Evolutionary conservation across 1,140 invertebrate species (phyloP), one percentile per base, ranked within the genome.

Genomic region (Drosophila dunni): DNA sequence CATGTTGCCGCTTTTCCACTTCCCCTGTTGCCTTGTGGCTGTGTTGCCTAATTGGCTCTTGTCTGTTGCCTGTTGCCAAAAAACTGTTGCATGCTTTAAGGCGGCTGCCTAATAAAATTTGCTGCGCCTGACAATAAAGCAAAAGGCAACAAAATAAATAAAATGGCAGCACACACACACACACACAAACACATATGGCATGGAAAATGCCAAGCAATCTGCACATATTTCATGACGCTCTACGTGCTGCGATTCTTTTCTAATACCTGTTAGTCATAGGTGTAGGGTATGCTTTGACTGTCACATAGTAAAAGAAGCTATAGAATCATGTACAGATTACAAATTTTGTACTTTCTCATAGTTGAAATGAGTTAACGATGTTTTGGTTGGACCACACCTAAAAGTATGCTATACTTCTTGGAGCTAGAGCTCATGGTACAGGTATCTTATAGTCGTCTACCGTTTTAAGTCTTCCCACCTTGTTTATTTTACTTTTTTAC

Each of bases 1-100:
- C 34, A 13, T 29, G 24, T 29, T 29, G 24, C 1, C 24, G 24
- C 24, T 29, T 29, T 33, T 38, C 20, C 34, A 36, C 53, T 51
- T 44, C 53, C 20, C 33, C 56, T 17, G 51, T n/a, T 75, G 48
- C 63, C 63, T 79, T 79, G 67, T 54, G 56, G 75, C 69, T 58
- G 56, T 38, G 56, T 38, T 66, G 75, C 83, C 82, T 85, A 85
- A 85, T 85, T 85, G 82, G 82, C 79, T 81, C 71, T 86, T 69
- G 79, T 69, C 60, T 72, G 71, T 33, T 69, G 66, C 64, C 70
- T 72, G 75, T 70, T 69, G 66, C 79, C 58, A 86, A 84, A 86
- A 56, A 88, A 88, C 84, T 89, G 84, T 89, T 89, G 84, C 84
- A 89, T 89, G 76, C 85, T 81, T 89, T 68, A 61, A 56, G 75